Evolutionary conservation across 2,888 invertebrate genomes (phyloP), one percentile per base, ranked within the genome.

Genomic region (Nymphalis c-album): DNA sequence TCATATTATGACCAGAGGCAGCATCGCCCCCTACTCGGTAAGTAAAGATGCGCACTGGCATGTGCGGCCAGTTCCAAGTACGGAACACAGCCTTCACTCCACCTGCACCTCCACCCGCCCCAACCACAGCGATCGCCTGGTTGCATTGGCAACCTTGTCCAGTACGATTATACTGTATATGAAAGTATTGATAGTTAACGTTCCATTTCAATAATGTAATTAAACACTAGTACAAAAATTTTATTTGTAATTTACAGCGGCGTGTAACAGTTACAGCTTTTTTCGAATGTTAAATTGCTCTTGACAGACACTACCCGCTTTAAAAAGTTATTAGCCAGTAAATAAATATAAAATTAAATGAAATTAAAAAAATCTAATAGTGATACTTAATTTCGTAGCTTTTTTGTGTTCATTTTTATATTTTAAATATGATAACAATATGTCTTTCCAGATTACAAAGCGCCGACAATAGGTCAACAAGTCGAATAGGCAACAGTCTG

Each of bases 41-140:
- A 0, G 99, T 98, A 86, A 99, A 99, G 70, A 99, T 96, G 74
- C 99, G 94, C 46, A 99, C 98, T 70, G 98, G 96, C 94, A 96
- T 96, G 78, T 98, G 97, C 0, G 97, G 97, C 95, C 96, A 97
- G 90, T 99, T 99, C 93, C 97, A 98, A 63, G 94, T 93, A 74
- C 94, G 92, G 80, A 94, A 94, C 71, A 94, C 94, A 1, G 95
- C 94, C 75, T 93, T 93, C 13, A 95, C 94, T 0, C 94, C 93
- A 53, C 90, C 93, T 2, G 98, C 96, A 16, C 98, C 97, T 26
- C 98, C 98, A 75, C 98, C 97, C 0, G 99, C 98, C 71, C 99
- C 96, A 64, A 99, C 91, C 96, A 99, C 98, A 64, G 99, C 98
- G 70, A 99, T 98, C 2, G 98, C 99, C 89, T 98, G 98, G 92